A percentile compares a stretch with the other conserved stretches of the same genome.
Conservation (phyloP, 2,888 invertebrate species). For the Heliconius charithonia region DNA sequence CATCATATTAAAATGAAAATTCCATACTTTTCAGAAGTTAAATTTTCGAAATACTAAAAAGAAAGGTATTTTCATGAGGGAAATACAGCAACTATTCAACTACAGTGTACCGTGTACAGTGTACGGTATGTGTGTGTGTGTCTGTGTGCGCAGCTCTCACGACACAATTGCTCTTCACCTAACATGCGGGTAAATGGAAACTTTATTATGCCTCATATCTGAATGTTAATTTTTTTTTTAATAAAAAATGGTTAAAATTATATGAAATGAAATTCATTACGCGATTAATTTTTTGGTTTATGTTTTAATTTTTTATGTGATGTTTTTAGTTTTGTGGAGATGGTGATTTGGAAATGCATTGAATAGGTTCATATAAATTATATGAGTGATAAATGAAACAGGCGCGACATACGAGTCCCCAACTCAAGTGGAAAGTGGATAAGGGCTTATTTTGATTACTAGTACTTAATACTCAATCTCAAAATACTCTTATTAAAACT, state of each 20-base stretch:
- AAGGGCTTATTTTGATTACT: too few relatives aligned
- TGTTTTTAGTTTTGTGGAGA: not conserved
- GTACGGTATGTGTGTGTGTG: not conserved
- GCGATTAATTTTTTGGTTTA: not conserved
- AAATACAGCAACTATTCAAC: slow-evolving; percentile 1
- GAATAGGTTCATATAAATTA: too few relatives aligned
- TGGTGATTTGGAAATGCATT: too few relatives aligned
- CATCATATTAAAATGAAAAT: not conserved
- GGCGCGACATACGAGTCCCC: too few relatives aligned
- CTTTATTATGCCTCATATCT: slow-evolving; percentile 1
- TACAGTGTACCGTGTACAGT: not conserved
- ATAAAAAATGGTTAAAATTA: not conserved
- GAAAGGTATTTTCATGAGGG: slow-evolving; percentile 15
- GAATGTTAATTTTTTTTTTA: not conserved
- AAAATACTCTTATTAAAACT: too few relatives aligned
- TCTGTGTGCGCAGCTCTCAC: slow-evolving; percentile 1
- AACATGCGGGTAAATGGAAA: slow-evolving; percentile 18
- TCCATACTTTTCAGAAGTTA: not conserved
- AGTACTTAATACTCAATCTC: too few relatives aligned
- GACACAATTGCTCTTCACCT: slow-evolving; percentile 7
- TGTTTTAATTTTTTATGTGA: not conserved
- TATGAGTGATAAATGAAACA: too few relatives aligned
- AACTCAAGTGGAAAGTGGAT: too few relatives aligned
- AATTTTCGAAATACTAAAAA: slow-evolving; percentile 17
- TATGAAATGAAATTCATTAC: not conserved